These are phyloP conservation scores for Ophioninae sp. DNA, from an alignment of 2,888 invertebrate species.

Conservation along the genomic window DNA sequence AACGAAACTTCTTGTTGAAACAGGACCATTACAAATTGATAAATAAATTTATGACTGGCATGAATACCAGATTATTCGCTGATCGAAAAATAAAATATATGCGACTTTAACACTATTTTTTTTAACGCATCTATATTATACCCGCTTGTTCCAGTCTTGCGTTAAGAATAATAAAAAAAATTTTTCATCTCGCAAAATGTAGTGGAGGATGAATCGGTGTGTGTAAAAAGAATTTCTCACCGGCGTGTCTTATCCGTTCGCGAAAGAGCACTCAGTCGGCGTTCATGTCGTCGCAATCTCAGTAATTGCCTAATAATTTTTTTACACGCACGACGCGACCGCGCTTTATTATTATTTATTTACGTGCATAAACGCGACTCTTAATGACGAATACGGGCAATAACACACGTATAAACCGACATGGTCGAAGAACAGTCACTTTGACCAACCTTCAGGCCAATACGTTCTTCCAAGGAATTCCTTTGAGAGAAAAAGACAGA, in stretches of 20 bases:
- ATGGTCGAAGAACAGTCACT: neutral
- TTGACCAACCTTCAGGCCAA: neutral
- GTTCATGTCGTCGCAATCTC: neutral
- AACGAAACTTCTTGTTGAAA: neutral
- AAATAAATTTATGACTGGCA: neutral
- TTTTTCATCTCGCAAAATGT: neutral
- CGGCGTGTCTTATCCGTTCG: conserved; percentile 5
- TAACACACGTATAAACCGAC: neutral
- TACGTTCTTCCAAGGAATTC: neutral
- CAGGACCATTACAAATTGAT: neutral
- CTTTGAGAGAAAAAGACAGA: neutral
- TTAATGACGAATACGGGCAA: neutral
- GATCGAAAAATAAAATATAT: neutral
- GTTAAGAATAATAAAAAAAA: neutral
- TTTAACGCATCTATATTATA: neutral
- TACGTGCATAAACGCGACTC: neutral
- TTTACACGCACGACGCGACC: neutral
- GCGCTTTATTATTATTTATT: neutral
- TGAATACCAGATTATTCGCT: neutral
- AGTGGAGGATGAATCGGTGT: neutral
- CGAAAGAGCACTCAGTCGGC: neutral
- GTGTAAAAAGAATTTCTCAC: conserved; percentile 9
- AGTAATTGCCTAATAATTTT: neutral
- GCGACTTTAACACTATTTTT: neutral
- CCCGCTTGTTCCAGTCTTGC: neutral